Evolutionary conservation across 2,797 vertebrate species (phyloP), one percentile per base, ranked within the genome.

Genomic region (Meriones psammophilus): DNA sequence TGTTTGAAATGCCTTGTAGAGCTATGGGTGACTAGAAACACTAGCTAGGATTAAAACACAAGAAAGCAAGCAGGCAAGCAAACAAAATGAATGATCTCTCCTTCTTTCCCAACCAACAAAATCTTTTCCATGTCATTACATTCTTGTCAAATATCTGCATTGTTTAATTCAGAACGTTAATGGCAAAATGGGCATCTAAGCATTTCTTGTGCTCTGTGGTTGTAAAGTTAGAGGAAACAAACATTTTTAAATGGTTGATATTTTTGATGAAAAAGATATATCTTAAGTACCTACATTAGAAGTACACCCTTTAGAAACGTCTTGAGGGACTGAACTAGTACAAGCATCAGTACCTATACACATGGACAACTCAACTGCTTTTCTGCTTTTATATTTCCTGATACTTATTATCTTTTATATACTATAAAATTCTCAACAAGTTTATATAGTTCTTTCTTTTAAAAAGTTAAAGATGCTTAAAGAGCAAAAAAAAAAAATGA

Each of bases 81-180:
- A n/a, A 71, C 18, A 42, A 42, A 71, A 71, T 50, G 88, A 85
- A 93, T 64, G 79, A 95, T 92, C 36, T 92, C 77, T 83, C 42
- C 46, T 36, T 4, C 50, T 64, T 33, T 85, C 73, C 66, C 69
- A 58, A 83, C 36, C 24, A 24, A 80, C 91, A 94, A 42, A 71
- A 94, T 66, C 77, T 80, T 93, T 91, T 73, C 36, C 58, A 79
- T 96, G 39, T n/a, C 58, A 12, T 79, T 91, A 92, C 94, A 28
- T 95, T 95, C 50, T 89, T 69, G 89, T 54, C 14, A 56, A 95
- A 92, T 30, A 81, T 66, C 77, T 78, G 42, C 36, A 91, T 68
- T 95, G 30, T 80, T 95, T 87, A 92, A 76, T 30, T 77, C 60
- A 88, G 69, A 87, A 60, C 6, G 68, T 94, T 24, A 69, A 26